Evolutionary conservation across 2,113 vertebrate genomes (phyloP).

Genomic region (Furnarius figulus): DNA sequence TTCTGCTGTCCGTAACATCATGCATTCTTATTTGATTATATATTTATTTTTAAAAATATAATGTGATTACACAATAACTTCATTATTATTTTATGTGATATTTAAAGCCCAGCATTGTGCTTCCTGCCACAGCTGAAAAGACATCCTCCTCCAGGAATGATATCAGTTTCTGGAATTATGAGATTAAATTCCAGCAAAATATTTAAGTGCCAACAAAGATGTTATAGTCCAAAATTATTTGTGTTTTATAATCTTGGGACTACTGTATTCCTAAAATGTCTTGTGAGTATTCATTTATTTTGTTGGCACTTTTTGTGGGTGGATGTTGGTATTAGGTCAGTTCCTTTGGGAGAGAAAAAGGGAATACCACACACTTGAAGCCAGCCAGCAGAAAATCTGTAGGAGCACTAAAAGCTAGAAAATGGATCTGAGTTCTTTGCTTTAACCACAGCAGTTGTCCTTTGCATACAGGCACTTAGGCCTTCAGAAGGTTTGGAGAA

Average conservation of each 20-base stretch:
- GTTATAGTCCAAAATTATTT: not conserved
- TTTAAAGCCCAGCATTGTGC: slow-evolving; percentile 10
- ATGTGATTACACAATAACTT: slow-evolving; percentile 9
- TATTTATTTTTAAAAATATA: slow-evolving; percentile 3
- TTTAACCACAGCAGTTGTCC: not conserved
- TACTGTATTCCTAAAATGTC: not conserved
- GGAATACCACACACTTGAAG: not conserved
- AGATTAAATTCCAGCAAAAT: not conserved
- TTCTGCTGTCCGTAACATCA: not conserved
- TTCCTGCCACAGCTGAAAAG: slow-evolving; percentile 9
- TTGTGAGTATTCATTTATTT: not conserved
- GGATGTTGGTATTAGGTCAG: not conserved
- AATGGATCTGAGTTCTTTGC: not conserved
- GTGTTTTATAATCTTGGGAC: not conserved
- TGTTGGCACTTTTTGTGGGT: not conserved
- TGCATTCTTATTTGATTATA: slow-evolving; percentile 9
- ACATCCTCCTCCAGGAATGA: not conserved
- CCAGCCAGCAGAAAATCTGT: not conserved
- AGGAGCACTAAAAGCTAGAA: not conserved
- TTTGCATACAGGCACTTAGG: not conserved
- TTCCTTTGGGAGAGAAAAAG: not conserved
- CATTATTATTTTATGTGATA: slow-evolving; percentile 20
- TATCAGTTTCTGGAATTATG: not conserved
- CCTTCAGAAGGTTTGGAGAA: not conserved
- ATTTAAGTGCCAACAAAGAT: not conserved